Conservation (phyloP, 1,140 invertebrate species). For the Mya arenaria region DNA sequence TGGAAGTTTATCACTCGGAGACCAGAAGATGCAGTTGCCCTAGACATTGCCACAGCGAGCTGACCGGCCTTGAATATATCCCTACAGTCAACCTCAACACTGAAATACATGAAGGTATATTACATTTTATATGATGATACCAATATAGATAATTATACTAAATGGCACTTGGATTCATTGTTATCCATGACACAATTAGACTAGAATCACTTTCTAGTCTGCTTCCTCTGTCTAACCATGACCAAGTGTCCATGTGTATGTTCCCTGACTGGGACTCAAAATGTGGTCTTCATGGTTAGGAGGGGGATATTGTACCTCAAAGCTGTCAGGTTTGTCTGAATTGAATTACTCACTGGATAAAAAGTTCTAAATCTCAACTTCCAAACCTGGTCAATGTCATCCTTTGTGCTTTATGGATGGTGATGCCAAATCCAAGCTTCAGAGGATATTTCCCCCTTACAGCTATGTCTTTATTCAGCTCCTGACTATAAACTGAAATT, state of each 20-base stretch:
- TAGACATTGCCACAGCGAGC: slow-evolving; percentile 23
- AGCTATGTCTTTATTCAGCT: background rate
- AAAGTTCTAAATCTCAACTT: too few relatives aligned
- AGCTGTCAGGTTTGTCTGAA: background rate
- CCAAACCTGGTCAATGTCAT: slow-evolving; percentile 31
- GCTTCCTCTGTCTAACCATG: too few relatives aligned
- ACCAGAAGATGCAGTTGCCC: background rate
- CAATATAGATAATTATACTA: background rate
- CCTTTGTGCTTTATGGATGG: slow-evolving; percentile 42
- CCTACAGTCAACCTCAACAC: slow-evolving; percentile 27
- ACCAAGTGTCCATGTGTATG: too few relatives aligned
- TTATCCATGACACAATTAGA: background rate
- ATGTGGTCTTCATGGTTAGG: too few relatives aligned
- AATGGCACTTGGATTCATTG: background rate
- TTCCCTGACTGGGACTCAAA: too few relatives aligned
- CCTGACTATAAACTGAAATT: slow-evolving; percentile 5
- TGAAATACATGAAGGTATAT: too few relatives aligned
- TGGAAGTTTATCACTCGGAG: slow-evolving; percentile 27
- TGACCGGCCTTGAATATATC: slow-evolving; percentile 42
- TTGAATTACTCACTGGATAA: background rate
- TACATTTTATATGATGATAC: too few relatives aligned
- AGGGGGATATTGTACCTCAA: background rate
- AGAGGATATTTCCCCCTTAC: background rate
- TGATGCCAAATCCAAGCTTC: slow-evolving; percentile 22
- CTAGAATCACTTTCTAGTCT: too few relatives aligned